phyloP scores from a whole-genome alignment of 2,888 invertebrate genomes.

The Amphimallon solstitiale region DNA sequence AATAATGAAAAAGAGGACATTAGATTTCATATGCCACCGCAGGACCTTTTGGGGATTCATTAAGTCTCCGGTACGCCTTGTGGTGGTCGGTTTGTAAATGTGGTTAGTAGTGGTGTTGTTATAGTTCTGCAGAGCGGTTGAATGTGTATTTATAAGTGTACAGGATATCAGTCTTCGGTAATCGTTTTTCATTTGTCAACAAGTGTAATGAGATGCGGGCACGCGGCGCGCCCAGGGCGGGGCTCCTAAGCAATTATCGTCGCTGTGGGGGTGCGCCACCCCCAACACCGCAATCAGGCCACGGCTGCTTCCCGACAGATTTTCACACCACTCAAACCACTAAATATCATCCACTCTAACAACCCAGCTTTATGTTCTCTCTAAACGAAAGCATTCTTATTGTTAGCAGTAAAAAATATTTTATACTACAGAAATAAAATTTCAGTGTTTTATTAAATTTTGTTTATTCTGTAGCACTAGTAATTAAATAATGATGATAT shows the following conservation, averaged over 20 bases:
- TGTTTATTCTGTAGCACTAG: too few species aligned
- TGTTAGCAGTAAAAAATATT: conserved; percentile 22
- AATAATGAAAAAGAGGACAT: conserved; percentile 27
- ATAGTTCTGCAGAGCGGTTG: background rate
- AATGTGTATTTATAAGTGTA: conserved; percentile 25
- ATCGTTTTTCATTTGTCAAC: conserved; percentile 62
- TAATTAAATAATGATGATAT: too few species aligned
- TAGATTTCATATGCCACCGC: conserved; percentile 10
- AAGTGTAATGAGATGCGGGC: conserved; percentile 64
- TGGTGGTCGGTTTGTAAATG: conserved; percentile 8
- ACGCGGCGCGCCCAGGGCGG: conserved; percentile 62
- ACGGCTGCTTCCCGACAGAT: conserved; percentile 45
- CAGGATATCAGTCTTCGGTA: conserved; percentile 48
- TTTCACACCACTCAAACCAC: conserved; percentile 40
- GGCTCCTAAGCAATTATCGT: conserved; percentile 60
- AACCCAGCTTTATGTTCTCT: conserved; percentile 32
- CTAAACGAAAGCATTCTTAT: conserved; percentile 6
- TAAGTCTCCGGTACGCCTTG: background rate
- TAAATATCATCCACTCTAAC: conserved; percentile 26
- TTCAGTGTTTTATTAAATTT: too few species aligned
- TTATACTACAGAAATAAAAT: too few species aligned
- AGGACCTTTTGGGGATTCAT: conserved; percentile 8
- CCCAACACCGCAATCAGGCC: conserved; percentile 52
- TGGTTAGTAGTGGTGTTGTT: conserved; percentile 8
- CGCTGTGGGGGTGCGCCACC: conserved; percentile 55